Conservation (phyloP, 2,888 invertebrate species). For the Netelia fuscicornis region DNA sequence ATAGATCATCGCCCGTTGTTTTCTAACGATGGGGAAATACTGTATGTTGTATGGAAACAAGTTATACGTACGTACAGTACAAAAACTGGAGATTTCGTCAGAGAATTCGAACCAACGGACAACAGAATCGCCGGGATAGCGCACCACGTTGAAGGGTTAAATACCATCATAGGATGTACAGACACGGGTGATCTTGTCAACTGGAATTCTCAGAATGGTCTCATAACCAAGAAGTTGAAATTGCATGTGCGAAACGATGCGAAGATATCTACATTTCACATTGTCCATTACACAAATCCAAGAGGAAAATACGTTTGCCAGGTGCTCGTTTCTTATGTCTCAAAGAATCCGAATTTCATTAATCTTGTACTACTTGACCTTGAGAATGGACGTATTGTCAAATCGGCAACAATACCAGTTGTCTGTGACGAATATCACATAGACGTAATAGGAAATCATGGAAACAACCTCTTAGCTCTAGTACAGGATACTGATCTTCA, state of each 20-base stretch:
- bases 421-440: conserved; percentile 77
- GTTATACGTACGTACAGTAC: conserved; percentile 88
- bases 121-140: conserved; percentile 86
- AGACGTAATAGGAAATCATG: conserved; percentile 82
- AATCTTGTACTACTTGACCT: conserved; percentile 76
- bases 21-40: conserved; percentile 87
- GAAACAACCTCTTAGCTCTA: conserved; percentile 80
- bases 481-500: conserved; percentile 77
- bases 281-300: conserved; percentile 74
- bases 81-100: conserved; percentile 88
- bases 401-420: conserved; percentile 67
- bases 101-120: conserved; percentile 86
- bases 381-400: conserved; percentile 74
- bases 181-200: conserved; percentile 86
- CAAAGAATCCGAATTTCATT: conserved; percentile 70
- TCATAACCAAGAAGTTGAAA: conserved; percentile 84
- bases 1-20: conserved; percentile 88
- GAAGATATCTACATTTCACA: conserved; percentile 81
- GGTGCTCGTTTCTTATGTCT: conserved; percentile 76
- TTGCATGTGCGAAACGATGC: conserved; percentile 67
- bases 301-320: conserved; percentile 72
- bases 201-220: conserved; percentile 87
- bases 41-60: conserved; percentile 88
- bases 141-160: conserved; percentile 84
- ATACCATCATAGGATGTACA: conserved; percentile 86